phyloP scores from a whole-genome alignment of 2,113 vertebrate species.

The Sapayoa aenigma region DNA sequence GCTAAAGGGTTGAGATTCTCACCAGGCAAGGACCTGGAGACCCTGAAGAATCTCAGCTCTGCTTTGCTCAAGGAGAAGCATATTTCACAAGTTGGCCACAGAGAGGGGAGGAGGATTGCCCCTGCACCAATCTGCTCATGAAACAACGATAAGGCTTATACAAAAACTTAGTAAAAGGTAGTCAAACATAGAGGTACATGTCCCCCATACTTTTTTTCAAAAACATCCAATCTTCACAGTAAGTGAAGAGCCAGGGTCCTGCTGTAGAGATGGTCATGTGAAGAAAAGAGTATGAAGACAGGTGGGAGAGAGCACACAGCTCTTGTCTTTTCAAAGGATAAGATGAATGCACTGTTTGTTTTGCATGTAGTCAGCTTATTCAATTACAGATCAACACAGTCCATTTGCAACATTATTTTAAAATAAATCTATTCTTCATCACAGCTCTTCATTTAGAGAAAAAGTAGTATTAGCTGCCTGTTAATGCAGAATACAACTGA shows the following conservation, averaged over 20 bases:
- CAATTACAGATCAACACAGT: not conserved
- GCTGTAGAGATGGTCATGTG: not conserved
- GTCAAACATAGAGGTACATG: not conserved
- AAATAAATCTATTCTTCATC: not conserved
- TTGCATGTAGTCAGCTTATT: not conserved
- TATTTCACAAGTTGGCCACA: not conserved
- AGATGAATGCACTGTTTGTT: not conserved
- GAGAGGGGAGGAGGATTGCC: not conserved
- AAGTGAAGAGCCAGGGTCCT: not conserved
- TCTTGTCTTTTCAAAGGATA: not conserved
- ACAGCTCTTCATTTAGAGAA: not conserved
- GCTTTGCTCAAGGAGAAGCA: not conserved
- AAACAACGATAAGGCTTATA: not conserved
- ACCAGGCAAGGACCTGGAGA: not conserved
- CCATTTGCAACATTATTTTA: not conserved
- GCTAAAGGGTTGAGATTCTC: not conserved
- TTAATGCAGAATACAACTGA: not conserved
- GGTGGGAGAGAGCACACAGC: not conserved
- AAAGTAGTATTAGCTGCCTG: not conserved
- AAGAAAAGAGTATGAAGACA: not conserved
- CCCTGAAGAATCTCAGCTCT: not conserved
- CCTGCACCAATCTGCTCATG: not conserved
- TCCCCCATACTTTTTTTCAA: not conserved
- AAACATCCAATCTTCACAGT: not conserved
- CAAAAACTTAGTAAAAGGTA: not conserved